Percentiles rank a stretch among this genome's conserved stretches.
Evolutionary conservation across 2,797 vertebrate genomes (phyloP).

Genomic region (Anolis apletophallus): DNA sequence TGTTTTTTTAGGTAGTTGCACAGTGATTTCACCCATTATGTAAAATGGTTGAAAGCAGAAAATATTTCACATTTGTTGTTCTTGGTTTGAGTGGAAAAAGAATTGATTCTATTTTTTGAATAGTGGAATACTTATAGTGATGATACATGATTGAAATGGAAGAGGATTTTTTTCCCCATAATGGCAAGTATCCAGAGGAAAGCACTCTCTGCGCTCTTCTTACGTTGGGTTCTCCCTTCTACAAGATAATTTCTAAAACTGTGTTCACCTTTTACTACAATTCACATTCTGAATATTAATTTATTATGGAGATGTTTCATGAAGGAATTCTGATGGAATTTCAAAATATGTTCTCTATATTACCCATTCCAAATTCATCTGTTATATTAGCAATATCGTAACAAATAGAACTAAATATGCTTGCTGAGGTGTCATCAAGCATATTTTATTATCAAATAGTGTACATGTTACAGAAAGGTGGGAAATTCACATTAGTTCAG

Average conservation of each 20-base stretch:
- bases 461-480: not conserved
- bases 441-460: conserved; percentile 24
- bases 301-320: not conserved
- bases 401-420: no score
- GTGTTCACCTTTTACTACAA: not conserved
- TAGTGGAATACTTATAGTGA: not conserved
- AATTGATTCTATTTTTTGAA: not conserved
- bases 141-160: not conserved
- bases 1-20: not conserved
- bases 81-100: not conserved
- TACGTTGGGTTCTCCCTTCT: not conserved
- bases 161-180: not conserved
- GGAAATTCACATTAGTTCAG: not conserved
- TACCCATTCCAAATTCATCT: conserved; percentile 14
- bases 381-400: not conserved
- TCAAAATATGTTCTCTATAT: not conserved
- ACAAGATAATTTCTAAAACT: not conserved
- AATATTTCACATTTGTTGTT: not conserved
- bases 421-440: not conserved
- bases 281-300: not conserved
- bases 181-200: not conserved
- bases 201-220: not conserved
- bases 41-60: not conserved
- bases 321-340: conserved; percentile 30
- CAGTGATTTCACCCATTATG: not conserved